Evolutionary conservation across 64 coral and sea anemone genomes (phyloP).

Genomic region (Acropora tenuis): DNA sequence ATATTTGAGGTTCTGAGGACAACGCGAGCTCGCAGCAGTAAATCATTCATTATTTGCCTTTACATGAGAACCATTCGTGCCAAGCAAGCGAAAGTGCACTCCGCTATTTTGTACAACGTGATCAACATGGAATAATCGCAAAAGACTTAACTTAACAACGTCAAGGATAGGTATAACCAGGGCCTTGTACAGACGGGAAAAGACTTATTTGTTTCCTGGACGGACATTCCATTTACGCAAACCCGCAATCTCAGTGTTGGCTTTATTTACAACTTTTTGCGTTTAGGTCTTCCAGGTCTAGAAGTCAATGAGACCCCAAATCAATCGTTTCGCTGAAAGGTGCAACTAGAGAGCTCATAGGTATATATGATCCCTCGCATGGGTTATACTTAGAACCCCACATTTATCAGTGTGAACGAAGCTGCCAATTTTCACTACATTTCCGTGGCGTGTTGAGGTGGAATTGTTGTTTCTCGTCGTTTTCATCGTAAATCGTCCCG

Average conservation of each 20-base stretch:
- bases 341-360: neutral
- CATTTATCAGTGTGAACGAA: constrained; percentile 11
- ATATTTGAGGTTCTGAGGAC: too few relatives aligned
- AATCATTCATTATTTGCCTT: too few relatives aligned
- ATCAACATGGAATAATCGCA: too few relatives aligned
- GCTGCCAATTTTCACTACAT: neutral
- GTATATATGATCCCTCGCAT: neutral
- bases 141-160: too few relatives aligned
- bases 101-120: too few relatives aligned
- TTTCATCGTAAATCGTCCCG: constrained; percentile 30
- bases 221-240: neutral
- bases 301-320: neutral
- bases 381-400: neutral
- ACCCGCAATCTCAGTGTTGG: neutral
- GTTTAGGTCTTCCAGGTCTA: neutral
- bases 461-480: constrained; percentile 10
- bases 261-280: neutral
- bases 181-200: neutral
- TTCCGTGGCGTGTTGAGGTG: neutral
- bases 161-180: neutral
- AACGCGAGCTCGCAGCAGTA: too few relatives aligned
- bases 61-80: too few relatives aligned
- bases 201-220: neutral
- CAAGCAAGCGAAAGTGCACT: too few relatives aligned
- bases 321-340: constrained; percentile 3